Percentiles rank a stretch among this genome's conserved stretches.
phyloP scores from a whole-genome alignment of 2,113 vertebrate species.

The Nothoprocta pentlandii region DNA sequence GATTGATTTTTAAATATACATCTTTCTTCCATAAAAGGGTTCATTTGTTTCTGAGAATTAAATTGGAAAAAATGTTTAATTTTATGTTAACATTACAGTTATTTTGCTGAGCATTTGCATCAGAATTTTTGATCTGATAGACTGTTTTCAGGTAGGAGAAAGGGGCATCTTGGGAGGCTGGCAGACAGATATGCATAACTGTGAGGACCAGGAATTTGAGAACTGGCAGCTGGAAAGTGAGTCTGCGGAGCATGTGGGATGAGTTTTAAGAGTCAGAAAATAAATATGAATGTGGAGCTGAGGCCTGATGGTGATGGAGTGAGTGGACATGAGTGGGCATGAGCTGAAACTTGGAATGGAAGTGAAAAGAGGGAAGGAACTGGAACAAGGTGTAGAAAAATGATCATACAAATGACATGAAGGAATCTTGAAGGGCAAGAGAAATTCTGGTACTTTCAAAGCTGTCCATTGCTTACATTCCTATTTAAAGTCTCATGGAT shows the following conservation, averaged over 20 bases:
- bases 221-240: not conserved
- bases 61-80: not conserved
- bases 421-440: not conserved
- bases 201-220: not conserved
- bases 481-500: not conserved
- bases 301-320: not conserved
- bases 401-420: not conserved
- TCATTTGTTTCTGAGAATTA: not conserved
- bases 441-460: not conserved
- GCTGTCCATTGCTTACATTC: not conserved
- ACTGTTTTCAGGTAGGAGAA: not conserved
- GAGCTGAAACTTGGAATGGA: not conserved
- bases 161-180: not conserved
- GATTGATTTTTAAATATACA: not conserved
- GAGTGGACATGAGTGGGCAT: accelerated
- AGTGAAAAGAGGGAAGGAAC: not conserved
- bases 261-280: not conserved
- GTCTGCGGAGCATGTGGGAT: not conserved
- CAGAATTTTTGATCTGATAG: not conserved
- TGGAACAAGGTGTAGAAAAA: not conserved
- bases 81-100: not conserved
- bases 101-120: not conserved
- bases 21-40: not conserved
- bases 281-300: not conserved
- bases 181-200: not conserved